A percentile compares a stretch with the other conserved stretches of the same genome.
These are phyloP conservation scores for Alauda arvensis DNA, from an alignment of 2,797 vertebrate genomes.

Conservation along the genomic window DNA sequence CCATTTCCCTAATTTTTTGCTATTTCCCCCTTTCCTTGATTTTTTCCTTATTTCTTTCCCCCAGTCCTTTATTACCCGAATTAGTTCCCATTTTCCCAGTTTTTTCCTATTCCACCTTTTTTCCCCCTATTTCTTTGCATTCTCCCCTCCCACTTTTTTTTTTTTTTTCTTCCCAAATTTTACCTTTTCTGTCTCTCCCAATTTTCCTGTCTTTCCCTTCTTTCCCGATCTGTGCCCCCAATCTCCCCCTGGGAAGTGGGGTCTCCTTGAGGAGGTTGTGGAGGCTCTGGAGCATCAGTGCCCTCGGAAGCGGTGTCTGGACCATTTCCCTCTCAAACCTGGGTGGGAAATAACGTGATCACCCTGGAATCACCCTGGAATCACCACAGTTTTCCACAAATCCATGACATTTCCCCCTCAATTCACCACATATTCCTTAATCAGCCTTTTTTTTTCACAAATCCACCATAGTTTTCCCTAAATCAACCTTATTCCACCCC, in stretches of 20 bases:
- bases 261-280: neutral
- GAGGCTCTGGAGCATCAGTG: neutral
- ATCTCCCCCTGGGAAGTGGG: neutral
- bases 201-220: neutral
- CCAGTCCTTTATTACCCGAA: neutral
- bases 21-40: too few relatives aligned
- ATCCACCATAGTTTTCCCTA: neutral
- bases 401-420: neutral
- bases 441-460: neutral
- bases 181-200: neutral
- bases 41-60: neutral
- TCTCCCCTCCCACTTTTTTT: neutral
- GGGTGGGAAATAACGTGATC: neutral
- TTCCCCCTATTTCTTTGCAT: neutral
- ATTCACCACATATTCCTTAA: neutral
- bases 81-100: neutral
- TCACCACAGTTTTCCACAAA: neutral
- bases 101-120: neutral
- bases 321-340: neutral
- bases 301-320: neutral
- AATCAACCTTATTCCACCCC: neutral
- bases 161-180: neutral
- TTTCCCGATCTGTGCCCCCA: neutral
- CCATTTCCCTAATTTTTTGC: neutral
- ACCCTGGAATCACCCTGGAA: neutral